phyloP scores from a whole-genome alignment of 2,113 vertebrate species.

The Scomber japonicus region DNA sequence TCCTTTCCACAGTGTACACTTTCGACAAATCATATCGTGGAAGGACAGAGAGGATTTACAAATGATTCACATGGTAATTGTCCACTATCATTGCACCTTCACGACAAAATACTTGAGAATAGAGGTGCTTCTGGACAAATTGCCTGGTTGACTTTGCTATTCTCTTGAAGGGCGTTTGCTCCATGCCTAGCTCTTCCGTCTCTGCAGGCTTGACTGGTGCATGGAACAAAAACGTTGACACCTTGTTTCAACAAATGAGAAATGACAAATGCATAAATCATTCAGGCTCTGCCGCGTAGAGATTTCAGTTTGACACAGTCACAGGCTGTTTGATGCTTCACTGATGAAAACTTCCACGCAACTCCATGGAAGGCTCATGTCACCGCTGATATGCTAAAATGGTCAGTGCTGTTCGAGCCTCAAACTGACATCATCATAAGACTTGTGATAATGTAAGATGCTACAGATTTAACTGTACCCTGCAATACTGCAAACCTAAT shows the following conservation, averaged over 20 bases:
- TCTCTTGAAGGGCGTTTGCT: constrained; percentile 76
- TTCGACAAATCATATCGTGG: too few species aligned
- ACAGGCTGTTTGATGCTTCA: constrained; percentile 61
- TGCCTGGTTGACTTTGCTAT: constrained; percentile 68
- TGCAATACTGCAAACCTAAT: not conserved
- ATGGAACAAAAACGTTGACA: constrained; percentile 79
- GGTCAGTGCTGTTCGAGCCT: constrained; percentile 17
- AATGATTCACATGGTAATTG: constrained; percentile 42
- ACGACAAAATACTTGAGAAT: constrained; percentile 33
- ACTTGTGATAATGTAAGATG: not conserved
- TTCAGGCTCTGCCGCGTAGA: constrained; percentile 77
- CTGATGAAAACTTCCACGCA: constrained; percentile 69
- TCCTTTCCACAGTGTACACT: too few species aligned
- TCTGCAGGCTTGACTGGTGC: constrained; percentile 69
- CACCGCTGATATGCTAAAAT: constrained; percentile 47
- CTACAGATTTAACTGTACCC: not conserved
- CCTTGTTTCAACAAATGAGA: constrained; percentile 86
- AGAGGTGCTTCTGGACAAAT: constrained; percentile 37
- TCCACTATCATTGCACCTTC: constrained; percentile 24
- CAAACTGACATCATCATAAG: not conserved
- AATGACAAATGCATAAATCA: constrained; percentile 87
- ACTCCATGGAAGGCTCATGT: constrained; percentile 28
- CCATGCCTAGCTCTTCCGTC: constrained; percentile 62
- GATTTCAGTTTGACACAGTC: constrained; percentile 75
- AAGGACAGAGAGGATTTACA: constrained; percentile 22